Percentiles rank a stretch among this genome's conserved stretches.
Conservation (phyloP, 2,888 invertebrate species). For the Priocnemis perturbator region DNA sequence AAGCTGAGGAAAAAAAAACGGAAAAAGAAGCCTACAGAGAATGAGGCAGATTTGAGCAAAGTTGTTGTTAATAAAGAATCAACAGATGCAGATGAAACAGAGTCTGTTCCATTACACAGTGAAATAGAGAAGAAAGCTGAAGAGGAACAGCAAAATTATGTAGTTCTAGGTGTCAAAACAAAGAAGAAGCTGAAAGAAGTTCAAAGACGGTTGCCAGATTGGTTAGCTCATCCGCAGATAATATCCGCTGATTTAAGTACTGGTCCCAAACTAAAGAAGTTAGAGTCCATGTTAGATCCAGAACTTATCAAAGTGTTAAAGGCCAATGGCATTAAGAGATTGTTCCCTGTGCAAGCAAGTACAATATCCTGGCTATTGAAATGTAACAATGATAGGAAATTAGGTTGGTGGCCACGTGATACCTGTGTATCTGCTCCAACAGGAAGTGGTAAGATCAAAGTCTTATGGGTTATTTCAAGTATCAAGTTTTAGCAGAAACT, state of each 20-base stretch:
- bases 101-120: constrained; percentile 18
- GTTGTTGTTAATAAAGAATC: not conserved
- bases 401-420: constrained; percentile 86
- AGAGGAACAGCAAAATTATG: constrained; percentile 49
- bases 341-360: constrained; percentile 91
- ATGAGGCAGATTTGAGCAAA: not conserved
- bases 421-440: constrained; percentile 98
- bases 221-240: constrained; percentile 88
- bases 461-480: not conserved
- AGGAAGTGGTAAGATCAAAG: constrained; percentile 84
- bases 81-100: constrained; percentile 7
- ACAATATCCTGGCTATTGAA: constrained; percentile 87
- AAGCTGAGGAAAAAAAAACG: not conserved
- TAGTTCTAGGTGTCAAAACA: constrained; percentile 73
- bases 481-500: not conserved
- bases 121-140: constrained; percentile 15
- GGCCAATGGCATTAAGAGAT: constrained; percentile 83
- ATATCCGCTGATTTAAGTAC: constrained; percentile 83
- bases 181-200: constrained; percentile 74
- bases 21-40: not conserved
- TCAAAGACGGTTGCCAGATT: constrained; percentile 88
- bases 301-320: constrained; percentile 80
- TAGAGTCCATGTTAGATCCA: constrained; percentile 79
- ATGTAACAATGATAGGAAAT: constrained; percentile 78
- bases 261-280: constrained; percentile 75